Conservation (phyloP, 2,113 vertebrate species). For the Echinops telfairi region DNA sequence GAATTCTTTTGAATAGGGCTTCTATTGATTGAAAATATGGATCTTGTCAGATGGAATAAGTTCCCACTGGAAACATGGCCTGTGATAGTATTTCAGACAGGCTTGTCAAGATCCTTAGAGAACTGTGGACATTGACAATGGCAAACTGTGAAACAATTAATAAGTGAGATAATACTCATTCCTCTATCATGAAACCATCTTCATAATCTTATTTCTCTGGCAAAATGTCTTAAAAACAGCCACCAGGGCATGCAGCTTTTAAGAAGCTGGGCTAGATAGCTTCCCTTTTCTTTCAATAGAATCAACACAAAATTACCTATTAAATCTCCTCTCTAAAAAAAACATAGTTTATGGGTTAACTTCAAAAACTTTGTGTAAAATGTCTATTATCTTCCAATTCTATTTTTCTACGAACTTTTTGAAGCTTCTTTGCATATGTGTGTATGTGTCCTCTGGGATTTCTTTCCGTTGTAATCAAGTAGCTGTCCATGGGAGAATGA, state of each 20-base stretch:
- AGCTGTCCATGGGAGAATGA: too few relatives aligned
- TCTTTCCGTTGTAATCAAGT: too few relatives aligned
- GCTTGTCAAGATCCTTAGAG: conserved; percentile 38
- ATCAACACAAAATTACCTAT: background rate
- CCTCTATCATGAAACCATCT: background rate
- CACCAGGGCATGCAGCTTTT: background rate
- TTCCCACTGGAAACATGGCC: conserved; percentile 60
- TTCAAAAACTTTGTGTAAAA: too few relatives aligned
- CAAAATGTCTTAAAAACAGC: conserved; percentile 1
- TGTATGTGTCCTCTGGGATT: background rate
- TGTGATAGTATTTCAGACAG: conserved; percentile 45
- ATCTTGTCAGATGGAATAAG: conserved; percentile 75
- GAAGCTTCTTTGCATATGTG: background rate
- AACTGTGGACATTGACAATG: conserved; percentile 59
- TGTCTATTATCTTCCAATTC: too few relatives aligned
- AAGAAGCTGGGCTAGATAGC: background rate
- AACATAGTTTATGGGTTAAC: background rate
- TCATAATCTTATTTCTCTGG: conserved; percentile 37
- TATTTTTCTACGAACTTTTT: too few relatives aligned
- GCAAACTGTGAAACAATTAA: conserved; percentile 51
- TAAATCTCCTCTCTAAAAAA: conserved; percentile 5
- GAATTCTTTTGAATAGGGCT: conserved; percentile 64
- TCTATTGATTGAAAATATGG: conserved; percentile 75
- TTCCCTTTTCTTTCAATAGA: background rate
- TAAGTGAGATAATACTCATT: conserved; percentile 23